Conservation (phyloP, 2,797 vertebrate species). For the Sylvia borin region DNA sequence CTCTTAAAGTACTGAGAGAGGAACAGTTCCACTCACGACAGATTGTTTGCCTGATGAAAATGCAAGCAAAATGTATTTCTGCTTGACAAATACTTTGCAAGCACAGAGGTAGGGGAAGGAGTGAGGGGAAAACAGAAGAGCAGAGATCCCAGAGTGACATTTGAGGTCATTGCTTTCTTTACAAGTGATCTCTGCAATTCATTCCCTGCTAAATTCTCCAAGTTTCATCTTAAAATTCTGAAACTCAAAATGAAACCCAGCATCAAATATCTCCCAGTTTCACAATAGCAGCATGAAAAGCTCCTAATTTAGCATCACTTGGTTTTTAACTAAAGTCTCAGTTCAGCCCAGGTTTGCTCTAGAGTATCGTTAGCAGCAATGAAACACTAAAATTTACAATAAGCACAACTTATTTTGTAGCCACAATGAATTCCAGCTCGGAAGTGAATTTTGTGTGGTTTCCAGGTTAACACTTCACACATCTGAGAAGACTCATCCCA, state of each 20-base stretch:
- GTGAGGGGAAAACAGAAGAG: background rate
- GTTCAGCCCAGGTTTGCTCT: background rate
- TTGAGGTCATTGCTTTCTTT: background rate
- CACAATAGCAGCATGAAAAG: background rate
- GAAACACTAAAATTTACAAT: background rate
- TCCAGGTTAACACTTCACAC: background rate
- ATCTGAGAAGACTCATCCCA: background rate
- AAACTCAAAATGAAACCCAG: background rate
- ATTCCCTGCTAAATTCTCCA: background rate
- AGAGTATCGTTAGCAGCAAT: background rate
- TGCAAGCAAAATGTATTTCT: background rate
- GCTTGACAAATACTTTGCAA: background rate
- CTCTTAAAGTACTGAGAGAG: background rate
- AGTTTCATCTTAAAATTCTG: constrained; percentile 11
- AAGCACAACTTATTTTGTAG: background rate
- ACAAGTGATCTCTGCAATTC: background rate
- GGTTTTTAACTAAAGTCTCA: background rate
- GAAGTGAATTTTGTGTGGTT: background rate
- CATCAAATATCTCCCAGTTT: background rate
- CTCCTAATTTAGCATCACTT: background rate
- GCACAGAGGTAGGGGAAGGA: background rate
- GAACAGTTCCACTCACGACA: background rate
- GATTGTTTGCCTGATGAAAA: background rate
- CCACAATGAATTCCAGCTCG: background rate
- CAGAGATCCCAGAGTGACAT: accelerated